Evolutionary conservation across 2,113 vertebrate genomes (phyloP).

Genomic region (Phrynosoma platyrhinos): DNA sequence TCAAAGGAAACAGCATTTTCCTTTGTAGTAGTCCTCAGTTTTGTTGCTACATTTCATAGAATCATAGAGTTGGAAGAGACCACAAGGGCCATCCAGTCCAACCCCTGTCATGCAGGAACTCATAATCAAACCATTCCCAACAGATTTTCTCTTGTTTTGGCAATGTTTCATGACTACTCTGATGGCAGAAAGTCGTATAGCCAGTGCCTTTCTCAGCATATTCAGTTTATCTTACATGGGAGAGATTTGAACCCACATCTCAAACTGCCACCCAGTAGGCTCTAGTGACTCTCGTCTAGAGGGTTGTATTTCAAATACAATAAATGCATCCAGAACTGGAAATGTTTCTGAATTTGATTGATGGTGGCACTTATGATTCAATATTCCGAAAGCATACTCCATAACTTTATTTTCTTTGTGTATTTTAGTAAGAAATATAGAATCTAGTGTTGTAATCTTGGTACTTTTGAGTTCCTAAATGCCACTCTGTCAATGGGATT

Average conservation of each 20-base stretch:
- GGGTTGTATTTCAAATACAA: not conserved
- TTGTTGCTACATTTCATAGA: no score
- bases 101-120: no score
- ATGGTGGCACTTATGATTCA: conserved; percentile 17
- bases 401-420: conserved; percentile 8
- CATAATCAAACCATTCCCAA: no score
- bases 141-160: no score
- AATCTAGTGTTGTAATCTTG: conserved; percentile 23
- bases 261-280: not conserved
- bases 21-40: no score
- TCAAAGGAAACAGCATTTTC: no score
- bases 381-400: conserved; percentile 11
- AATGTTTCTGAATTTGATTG: conserved; percentile 17
- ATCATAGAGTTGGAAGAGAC: no score
- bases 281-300: not conserved
- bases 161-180: no score
- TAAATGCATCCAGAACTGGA: conserved; percentile 12
- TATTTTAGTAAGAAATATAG: conserved; percentile 16
- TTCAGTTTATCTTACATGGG: not conserved
- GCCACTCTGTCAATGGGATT: conserved; percentile 18
- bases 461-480: conserved; percentile 31
- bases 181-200: no score
- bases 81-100: no score
- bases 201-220: no score
- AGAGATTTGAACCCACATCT: not conserved